A percentile compares a stretch with the other conserved stretches of the same genome.
phyloP scores from a whole-genome alignment of 2,888 invertebrate species.

The Rhorus exstirpatorius region DNA sequence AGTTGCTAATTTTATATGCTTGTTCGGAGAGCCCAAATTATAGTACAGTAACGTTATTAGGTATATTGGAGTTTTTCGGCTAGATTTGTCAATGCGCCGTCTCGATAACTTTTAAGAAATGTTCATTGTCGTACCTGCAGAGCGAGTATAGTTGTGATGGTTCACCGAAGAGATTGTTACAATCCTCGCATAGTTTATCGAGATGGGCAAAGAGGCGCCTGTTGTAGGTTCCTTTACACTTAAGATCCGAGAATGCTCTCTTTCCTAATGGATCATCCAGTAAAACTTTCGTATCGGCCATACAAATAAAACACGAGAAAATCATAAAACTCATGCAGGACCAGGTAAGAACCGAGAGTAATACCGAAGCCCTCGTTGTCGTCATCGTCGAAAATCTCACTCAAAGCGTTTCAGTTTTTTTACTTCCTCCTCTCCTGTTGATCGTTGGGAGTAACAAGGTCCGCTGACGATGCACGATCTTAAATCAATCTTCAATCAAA shows the following conservation, averaged over 20 bases:
- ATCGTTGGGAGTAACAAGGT: slow-evolving; percentile 64
- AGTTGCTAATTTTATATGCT: too few species aligned
- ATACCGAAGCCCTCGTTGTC: too few species aligned
- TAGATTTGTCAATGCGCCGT: too few species aligned
- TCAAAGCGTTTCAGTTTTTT: slow-evolving; percentile 20
- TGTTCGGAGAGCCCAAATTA: too few species aligned
- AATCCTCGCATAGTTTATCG: slow-evolving; percentile 96
- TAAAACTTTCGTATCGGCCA: slow-evolving; percentile 81
- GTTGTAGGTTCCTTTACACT: slow-evolving; percentile 97
- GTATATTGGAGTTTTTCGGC: too few species aligned
- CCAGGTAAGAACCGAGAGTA: slow-evolving; percentile 85
- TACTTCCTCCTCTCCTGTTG: slow-evolving; percentile 44
- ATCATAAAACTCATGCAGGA: slow-evolving; percentile 84
- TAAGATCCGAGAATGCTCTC: slow-evolving; percentile 95
- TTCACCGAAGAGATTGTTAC: slow-evolving; percentile 95
- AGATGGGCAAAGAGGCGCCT: slow-evolving; percentile 95
- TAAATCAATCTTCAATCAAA: slow-evolving; percentile 57
- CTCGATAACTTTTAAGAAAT: too few species aligned
- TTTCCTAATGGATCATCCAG: slow-evolving; percentile 92
- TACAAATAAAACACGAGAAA: slow-evolving; percentile 84
- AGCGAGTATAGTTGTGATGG: slow-evolving; percentile 89
- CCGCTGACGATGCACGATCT: slow-evolving; percentile 84
- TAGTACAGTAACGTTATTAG: too few species aligned
- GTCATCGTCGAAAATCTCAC: slow-evolving; percentile 17
- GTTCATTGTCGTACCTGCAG: slow-evolving; percentile 90